Conservation (phyloP, 2,888 invertebrate species). For the Leptopilina drosophilae region DNA sequence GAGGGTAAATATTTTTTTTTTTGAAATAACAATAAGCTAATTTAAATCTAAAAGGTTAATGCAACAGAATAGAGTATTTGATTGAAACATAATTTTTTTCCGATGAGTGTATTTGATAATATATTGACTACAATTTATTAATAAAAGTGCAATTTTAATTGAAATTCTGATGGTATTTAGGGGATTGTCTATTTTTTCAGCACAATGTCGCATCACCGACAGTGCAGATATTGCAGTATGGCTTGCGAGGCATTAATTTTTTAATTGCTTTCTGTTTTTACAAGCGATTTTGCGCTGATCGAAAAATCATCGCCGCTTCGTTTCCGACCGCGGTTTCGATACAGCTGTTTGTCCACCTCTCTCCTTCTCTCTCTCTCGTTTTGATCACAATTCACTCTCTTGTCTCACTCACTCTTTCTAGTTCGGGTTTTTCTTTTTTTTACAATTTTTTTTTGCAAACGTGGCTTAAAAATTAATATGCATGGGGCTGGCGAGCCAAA, state of each 20-base stretch:
- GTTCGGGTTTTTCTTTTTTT: slow-evolving; percentile 46
- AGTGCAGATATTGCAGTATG: slow-evolving; percentile 21
- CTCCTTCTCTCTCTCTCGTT: slow-evolving; percentile 42
- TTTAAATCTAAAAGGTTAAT: too few species aligned
- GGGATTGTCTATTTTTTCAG: slow-evolving; percentile 53
- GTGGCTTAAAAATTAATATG: slow-evolving; percentile 76
- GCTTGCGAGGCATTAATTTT: slow-evolving; percentile 38
- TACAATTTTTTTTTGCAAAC: slow-evolving; percentile 57
- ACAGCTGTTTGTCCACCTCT: slow-evolving; percentile 46
- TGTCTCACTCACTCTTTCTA: neutral
- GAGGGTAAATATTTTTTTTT: too few species aligned
- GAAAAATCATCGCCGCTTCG: slow-evolving; percentile 71
- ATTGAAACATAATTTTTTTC: too few species aligned
- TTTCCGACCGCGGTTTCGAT: slow-evolving; percentile 44
- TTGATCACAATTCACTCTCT: slow-evolving; percentile 7
- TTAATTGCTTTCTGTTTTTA: slow-evolving; percentile 69
- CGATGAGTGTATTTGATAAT: neutral
- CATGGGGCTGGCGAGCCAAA: slow-evolving; percentile 72
- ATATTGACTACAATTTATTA: slow-evolving; percentile 15
- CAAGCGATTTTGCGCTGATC: slow-evolving; percentile 66
- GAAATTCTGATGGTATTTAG: slow-evolving; percentile 30
- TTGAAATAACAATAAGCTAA: too few species aligned
- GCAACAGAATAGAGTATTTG: too few species aligned
- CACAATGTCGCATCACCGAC: slow-evolving; percentile 29
- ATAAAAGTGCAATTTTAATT: slow-evolving; percentile 31